Evolutionary conservation across 2,113 vertebrate genomes (phyloP), one percentile per base, ranked within the genome.

Genomic region (Rhineura floridana): DNA sequence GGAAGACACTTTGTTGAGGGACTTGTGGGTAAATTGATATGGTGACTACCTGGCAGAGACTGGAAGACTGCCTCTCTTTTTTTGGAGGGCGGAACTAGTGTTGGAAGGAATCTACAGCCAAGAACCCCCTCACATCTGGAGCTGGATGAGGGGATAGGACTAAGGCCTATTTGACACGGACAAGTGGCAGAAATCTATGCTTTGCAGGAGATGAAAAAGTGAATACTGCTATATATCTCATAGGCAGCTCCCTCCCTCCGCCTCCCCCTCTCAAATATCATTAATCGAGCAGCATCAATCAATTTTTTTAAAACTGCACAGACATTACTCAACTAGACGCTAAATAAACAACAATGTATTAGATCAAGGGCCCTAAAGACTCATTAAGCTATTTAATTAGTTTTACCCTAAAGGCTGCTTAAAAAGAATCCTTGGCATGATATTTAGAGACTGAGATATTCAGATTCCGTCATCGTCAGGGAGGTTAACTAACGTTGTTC

Each of bases 271-370:
- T 23, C 33, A 44, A 42, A 84, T 72, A 72, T 70, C 55, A 72
- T 85, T 85, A 44, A 75, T n/a, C 33, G 73, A 85, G 84, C 50
- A n/a, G 75, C 72, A 63, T 76, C 44, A 85, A 75, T 85, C 72
- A 52, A 85, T 85, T 76, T 67, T 59, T 85, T 77, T 65, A 85
- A n/a, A n/a, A 77, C 72, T 52, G 63, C 84, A 85, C 84, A 85
- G 84, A 63, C 42, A 63, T 77, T 84, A 52, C 82, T 84, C 67
- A 85, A 72, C 82, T 84, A 52, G 82, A 77, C 75, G 77, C 52
- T 76, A 85, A 85, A 85, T 85, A 85, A 76, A 85, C 84, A 85
- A 85, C 63, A 85, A 77, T 77, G 55, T 85, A 77, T 85, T 85
- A 36, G 84, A 63, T 77, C 84, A 85, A 77, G 55, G 72, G 39